Conservation (phyloP, 2,113 vertebrate genomes). For the Muntiacus reevesi region DNA sequence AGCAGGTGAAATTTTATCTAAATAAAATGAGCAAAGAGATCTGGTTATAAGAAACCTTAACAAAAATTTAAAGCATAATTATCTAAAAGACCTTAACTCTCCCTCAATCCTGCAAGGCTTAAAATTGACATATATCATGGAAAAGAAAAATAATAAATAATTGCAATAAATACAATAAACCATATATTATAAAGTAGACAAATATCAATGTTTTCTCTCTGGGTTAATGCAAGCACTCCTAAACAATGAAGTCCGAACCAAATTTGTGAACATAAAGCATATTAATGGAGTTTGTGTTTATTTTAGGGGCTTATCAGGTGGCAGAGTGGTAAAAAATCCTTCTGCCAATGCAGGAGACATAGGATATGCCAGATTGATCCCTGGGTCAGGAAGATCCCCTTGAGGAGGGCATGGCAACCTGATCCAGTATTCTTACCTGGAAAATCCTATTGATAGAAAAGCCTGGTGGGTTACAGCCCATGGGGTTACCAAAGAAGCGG, state of each 20-base stretch:
- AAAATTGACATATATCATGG: not conserved
- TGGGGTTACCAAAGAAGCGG: not conserved
- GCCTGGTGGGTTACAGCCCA: not conserved
- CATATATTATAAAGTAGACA: not conserved
- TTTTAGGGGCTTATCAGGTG: not conserved
- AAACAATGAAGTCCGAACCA: not conserved
- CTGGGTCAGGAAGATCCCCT: not conserved
- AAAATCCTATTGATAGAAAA: not conserved
- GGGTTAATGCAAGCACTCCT: fast-evolving
- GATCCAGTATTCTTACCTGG: not conserved
- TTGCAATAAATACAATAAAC: not conserved
- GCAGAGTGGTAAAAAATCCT: not conserved
- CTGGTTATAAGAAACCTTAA: not conserved
- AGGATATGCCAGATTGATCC: not conserved
- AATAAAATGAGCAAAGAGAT: not conserved
- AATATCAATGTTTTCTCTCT: not conserved
- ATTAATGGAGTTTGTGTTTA: not conserved
- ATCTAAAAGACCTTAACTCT: not conserved
- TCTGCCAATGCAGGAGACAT: not conserved
- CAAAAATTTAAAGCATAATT: not conserved
- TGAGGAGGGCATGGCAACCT: not conserved
- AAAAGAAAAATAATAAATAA: not conserved
- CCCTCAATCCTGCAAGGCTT: not conserved
- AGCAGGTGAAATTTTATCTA: not conserved
- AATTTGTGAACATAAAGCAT: not conserved